Conservation (phyloP, 2,888 invertebrate species). For the Malthinus seriepunctatus region DNA sequence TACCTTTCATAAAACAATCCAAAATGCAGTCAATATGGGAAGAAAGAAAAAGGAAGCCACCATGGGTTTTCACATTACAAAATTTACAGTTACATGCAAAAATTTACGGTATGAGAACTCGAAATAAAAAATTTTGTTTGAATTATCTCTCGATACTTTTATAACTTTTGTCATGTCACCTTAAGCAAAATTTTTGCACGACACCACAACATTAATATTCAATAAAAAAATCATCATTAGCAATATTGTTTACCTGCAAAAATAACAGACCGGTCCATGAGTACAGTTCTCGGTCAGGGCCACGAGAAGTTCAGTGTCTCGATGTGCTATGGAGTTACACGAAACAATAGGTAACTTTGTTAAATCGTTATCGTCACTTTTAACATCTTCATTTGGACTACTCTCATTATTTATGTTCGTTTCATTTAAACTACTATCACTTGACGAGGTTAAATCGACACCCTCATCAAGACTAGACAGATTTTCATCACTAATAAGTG, state of each 20-base stretch:
- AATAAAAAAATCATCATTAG: conserved; percentile 17
- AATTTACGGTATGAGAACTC: too few relatives aligned
- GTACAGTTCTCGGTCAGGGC: conserved; percentile 53
- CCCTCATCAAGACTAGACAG: too few relatives aligned
- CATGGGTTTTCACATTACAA: too few relatives aligned
- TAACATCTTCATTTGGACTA: neutral
- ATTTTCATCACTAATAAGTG: neutral
- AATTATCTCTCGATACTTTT: too few relatives aligned
- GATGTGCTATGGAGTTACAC: conserved; percentile 54
- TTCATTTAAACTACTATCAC: neutral
- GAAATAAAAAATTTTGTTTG: too few relatives aligned
- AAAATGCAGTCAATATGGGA: too few relatives aligned
- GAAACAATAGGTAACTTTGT: conserved; percentile 35
- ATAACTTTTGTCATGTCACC: too few relatives aligned
- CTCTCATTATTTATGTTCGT: neutral
- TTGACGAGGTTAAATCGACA: too few relatives aligned
- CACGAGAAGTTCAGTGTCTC: conserved; percentile 52
- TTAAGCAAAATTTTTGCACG: neutral
- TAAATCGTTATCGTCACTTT: conserved; percentile 10
- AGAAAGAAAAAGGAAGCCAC: too few relatives aligned
- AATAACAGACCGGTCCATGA: conserved; percentile 53
- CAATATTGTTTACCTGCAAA: conserved; percentile 51
- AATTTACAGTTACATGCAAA: too few relatives aligned
- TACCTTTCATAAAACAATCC: too few relatives aligned
- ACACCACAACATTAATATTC: conserved; percentile 11